Base-by-base conservation (phyloP, 2,888 invertebrate genomes). In the Xylophagus ater region DNA sequence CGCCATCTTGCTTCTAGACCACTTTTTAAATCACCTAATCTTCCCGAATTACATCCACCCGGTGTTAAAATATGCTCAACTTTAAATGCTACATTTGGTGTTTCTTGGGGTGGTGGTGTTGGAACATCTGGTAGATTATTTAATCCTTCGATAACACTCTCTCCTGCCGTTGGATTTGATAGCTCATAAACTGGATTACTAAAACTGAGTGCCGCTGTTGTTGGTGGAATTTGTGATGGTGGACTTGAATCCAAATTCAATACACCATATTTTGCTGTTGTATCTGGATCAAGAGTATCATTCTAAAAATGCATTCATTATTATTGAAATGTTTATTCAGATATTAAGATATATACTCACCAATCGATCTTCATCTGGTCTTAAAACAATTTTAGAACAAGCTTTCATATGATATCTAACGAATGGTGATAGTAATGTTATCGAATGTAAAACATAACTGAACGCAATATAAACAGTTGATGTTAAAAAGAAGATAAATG, bases 141-240 rank as follows among this genome's bases (percentile, higher is more conserved):
- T 1, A 63, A 45, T 4, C 60, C 63, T 31, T 63, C 62, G 28
- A 65, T 67, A 33, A 64, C 63, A 31, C 69, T 67, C 36, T 65
- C 64, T 5, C 70, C 71, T 5, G 69, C 71, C 8, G 68, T 67
- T 2, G 73, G 70, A 44, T 72, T 73, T 8, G 78, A 77, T 0
- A 86, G 79, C 47, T 86, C 86, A 51, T 87, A 87, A 2, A 84
- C 82, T 0, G 87, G 87, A 65, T 87, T 87, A 30, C 85, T 79
- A 57, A 63, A 87, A 53, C 85, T 86, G 49, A 86, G 72, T 33
- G 78, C 70, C 14, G 77, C 66, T 18, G 73, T 71, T n/a, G 66
- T 65, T 29, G 43, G 40, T 31, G 53, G 47, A 44, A 44, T 53
- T 47, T 47, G 51, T 21, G 68, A 63, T 37, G 71, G 70, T 2